Conservation (phyloP, 2,113 vertebrate genomes). For the Brachyhypopomus gauderio region DNA sequence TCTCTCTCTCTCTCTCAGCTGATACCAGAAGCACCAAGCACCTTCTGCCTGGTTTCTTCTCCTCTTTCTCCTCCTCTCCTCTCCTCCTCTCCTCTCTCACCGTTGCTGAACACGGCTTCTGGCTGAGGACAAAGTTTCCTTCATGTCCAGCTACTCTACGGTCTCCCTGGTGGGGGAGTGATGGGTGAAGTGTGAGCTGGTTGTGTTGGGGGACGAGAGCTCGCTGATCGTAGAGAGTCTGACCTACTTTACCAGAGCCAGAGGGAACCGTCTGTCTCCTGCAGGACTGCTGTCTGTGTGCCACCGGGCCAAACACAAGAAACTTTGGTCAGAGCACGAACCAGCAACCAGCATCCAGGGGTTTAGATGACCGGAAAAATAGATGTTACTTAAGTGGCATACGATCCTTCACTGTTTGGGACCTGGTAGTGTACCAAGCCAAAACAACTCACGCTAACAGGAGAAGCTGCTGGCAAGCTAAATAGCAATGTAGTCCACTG, state of each 20-base stretch:
- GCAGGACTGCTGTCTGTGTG: not conserved
- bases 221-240: not conserved
- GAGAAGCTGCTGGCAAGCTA: not conserved
- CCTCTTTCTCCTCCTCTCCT: not conserved
- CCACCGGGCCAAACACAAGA: not conserved
- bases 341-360: not conserved
- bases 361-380: not conserved
- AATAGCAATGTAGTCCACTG: not conserved
- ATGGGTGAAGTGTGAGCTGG: not conserved
- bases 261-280: not conserved
- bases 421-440: not conserved
- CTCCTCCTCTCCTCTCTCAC: not conserved
- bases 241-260: slow-evolving; percentile 34
- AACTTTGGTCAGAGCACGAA: not conserved
- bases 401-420: not conserved
- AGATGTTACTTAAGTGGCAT: not conserved
- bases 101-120: too few species aligned
- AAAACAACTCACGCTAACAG: not conserved
- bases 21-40: too few species aligned
- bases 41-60: not conserved
- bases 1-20: too few species aligned
- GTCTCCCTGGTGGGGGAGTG: not conserved
- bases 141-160: not conserved
- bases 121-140: not conserved
- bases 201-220: too few species aligned